Evolutionary conservation across 1,140 invertebrate genomes (phyloP).

Genomic region (Drosophila sechellia): DNA sequence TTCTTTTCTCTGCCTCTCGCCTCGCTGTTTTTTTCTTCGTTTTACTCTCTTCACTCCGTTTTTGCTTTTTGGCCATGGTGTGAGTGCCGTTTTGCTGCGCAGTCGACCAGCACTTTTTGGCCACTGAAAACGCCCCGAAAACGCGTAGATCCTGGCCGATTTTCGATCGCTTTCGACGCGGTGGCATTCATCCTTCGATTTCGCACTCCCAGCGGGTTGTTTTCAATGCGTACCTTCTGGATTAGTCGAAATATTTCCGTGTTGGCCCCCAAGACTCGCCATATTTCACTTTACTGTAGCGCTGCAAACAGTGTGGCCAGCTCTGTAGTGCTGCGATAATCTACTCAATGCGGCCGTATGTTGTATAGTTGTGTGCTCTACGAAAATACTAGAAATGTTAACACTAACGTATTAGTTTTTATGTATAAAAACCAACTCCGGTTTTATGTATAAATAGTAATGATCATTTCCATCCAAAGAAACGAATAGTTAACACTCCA

Average conservation of each 20-base stretch:
- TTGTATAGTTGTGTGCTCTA: background rate
- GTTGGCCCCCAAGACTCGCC: conserved; percentile 84
- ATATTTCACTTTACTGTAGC: conserved; percentile 72
- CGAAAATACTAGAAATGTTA: background rate
- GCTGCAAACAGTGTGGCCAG: conserved; percentile 39
- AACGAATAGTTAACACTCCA: no score
- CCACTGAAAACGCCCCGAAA: conserved; percentile 45
- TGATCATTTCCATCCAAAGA: no score
- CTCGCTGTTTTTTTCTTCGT: conserved; percentile 27
- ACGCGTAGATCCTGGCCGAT: conserved; percentile 15
- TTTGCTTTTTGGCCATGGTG: conserved; percentile 74
- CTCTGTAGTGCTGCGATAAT: background rate
- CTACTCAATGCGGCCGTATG: background rate
- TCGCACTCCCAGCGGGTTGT: conserved; percentile 21
- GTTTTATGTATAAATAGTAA: background rate
- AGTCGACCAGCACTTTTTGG: conserved; percentile 69
- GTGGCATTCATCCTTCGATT: conserved; percentile 19
- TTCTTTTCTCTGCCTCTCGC: conserved; percentile 26
- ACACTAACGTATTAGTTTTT: background rate
- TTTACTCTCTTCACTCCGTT: conserved; percentile 68
- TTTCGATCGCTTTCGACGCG: conserved; percentile 31
- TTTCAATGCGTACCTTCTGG: conserved; percentile 77
- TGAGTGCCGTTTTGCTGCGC: conserved; percentile 67
- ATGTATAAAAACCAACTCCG: background rate
- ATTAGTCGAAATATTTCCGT: conserved; percentile 84